Evolutionary conservation across 1,140 invertebrate species (phyloP), one percentile per base, ranked within the genome.

Genomic region (Scaptodrosophila lebanonensis): DNA sequence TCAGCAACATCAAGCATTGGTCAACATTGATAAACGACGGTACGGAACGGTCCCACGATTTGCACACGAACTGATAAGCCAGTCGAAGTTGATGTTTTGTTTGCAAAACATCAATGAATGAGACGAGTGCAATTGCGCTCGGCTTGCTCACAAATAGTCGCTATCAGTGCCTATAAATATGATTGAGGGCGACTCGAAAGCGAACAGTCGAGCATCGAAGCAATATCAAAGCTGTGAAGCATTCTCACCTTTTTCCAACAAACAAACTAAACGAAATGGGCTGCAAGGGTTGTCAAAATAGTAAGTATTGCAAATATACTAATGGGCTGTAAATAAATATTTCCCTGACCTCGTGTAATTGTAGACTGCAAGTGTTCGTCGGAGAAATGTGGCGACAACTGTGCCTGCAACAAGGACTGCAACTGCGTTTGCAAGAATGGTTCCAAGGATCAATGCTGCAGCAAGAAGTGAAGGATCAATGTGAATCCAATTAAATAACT

Each of bases 391-490:
- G 73, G 73, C 9, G 60, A 51, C 64, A 71, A 64, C 11, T 77
- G 72, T 45, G 52, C 59, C 59, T 77, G 73, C 67, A 30, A 52
- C 33, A 72, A 59, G 32, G 72, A 77, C 11, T 77, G 73, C 44
- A 17, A 61, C 1, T 77, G 73, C 18, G 72, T 68, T 11, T 77
- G 72, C 64, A 72, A 79, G 48, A 61, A 35, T 20, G 73, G 67
- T 43, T 59, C 72, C 44, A 79, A 79, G 67, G 72, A 68, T 45
- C 64, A 79, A 47, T 79, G 73, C 40, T 79, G 73, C 64, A 68
- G 64, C 45, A 62, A 18, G 25, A 77, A 79, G 60, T 75, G 39
- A 66, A 30, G 13, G 58, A 66, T 58, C 48, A 66, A 65, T n/a
- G n/a, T n/a, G n/a, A n/a, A n/a, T n/a, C n/a, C n/a, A n/a, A n/a